Conservation (phyloP, 2,797 vertebrate genomes). For the Sebastes itinus region DNA sequence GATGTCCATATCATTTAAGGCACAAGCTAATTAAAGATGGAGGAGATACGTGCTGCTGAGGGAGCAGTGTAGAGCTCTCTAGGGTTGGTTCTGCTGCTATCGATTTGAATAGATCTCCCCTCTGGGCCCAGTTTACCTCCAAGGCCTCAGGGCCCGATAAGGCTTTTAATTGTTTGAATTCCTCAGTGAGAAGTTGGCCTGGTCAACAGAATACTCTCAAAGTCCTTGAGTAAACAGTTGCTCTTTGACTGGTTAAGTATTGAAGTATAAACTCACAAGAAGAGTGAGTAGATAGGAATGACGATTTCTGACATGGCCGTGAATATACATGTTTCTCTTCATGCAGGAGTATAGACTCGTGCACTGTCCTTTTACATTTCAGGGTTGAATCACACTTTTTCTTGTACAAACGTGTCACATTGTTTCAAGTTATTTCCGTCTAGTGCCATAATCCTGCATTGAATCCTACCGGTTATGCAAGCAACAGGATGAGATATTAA, state of each 20-base stretch:
- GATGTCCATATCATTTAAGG: conserved; percentile 29
- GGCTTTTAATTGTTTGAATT: conserved; percentile 59
- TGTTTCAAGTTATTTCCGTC: conserved; percentile 43
- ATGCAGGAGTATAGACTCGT: neutral
- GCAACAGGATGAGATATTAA: conserved; percentile 24
- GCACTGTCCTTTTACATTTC: neutral
- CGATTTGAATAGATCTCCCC: conserved; percentile 58
- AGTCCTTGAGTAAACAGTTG: conserved; percentile 6
- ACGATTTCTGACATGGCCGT: neutral
- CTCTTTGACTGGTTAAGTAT: neutral
- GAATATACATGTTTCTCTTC: neutral
- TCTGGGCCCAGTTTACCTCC: conserved; percentile 48
- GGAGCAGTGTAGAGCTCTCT: conserved; percentile 15
- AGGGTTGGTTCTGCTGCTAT: conserved; percentile 31
- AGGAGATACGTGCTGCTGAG: conserved; percentile 45
- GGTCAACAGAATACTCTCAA: neutral
- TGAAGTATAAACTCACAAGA: neutral
- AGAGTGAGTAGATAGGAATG: neutral
- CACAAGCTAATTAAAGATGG: conserved; percentile 62
- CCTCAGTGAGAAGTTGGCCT: conserved; percentile 13
- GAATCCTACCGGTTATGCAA: conserved; percentile 36
- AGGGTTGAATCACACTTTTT: neutral
- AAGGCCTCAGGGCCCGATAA: conserved; percentile 25
- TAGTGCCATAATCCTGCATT: conserved; percentile 32
- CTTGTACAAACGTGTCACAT: neutral